A percentile compares a stretch with the other conserved stretches of the same genome.
phyloP scores from a whole-genome alignment of 2,113 vertebrate genomes.

The Anarrhichthys ocellatus region DNA sequence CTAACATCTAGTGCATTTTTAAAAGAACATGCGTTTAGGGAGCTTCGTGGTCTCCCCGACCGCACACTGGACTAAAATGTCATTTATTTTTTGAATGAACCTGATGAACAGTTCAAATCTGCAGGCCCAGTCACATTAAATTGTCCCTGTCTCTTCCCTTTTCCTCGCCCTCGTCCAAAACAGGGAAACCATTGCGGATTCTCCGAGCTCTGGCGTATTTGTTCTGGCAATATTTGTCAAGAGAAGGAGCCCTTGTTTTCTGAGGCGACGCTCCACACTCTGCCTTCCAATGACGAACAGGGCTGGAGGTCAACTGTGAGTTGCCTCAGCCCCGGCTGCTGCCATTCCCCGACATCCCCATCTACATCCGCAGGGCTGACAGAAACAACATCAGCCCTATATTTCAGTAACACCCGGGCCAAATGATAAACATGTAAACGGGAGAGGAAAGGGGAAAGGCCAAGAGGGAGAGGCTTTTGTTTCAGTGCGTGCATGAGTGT shows the following conservation, averaged over 20 bases:
- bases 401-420: slow-evolving; percentile 57
- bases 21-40: neutral
- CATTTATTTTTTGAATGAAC: no score
- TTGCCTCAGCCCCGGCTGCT: slow-evolving; percentile 28
- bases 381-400: slow-evolving; percentile 57
- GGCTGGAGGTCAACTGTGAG: slow-evolving; percentile 45
- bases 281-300: slow-evolving; percentile 14
- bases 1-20: neutral
- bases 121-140: neutral
- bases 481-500: slow-evolving; percentile 35
- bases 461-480: slow-evolving; percentile 58
- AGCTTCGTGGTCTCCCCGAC: neutral
- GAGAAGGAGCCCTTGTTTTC: slow-evolving; percentile 6
- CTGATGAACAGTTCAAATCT: neutral
- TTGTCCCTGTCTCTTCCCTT: neutral
- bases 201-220: neutral
- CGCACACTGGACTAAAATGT: neutral
- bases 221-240: slow-evolving; percentile 9
- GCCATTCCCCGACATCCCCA: slow-evolving; percentile 44
- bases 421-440: slow-evolving; percentile 76
- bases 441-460: slow-evolving; percentile 49
- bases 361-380: slow-evolving; percentile 46
- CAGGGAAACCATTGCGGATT: neutral
- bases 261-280: slow-evolving; percentile 1
- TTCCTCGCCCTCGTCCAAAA: neutral